phyloP scores from a whole-genome alignment of 2,113 vertebrate species.

The Vicugna pacos region DNA sequence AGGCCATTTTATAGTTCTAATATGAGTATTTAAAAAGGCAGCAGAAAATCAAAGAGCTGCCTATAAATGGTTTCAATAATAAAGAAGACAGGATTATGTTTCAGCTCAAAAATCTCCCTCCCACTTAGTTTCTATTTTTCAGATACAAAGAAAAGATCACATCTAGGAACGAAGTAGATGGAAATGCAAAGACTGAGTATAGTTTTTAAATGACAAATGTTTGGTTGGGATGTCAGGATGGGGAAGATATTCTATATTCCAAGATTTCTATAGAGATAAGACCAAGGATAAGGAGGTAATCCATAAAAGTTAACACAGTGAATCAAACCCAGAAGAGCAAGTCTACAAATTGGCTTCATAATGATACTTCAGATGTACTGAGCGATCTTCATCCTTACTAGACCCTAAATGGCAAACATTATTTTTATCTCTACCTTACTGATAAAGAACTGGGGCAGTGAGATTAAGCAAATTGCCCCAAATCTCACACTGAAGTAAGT shows the following conservation, averaged over 20 bases:
- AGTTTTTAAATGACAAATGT: neutral
- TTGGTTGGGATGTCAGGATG: neutral
- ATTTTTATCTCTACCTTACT: slow-evolving; percentile 8
- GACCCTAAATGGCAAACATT: neutral
- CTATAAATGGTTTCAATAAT: neutral
- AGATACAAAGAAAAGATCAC: neutral
- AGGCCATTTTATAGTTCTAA: neutral
- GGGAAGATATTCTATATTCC: neutral
- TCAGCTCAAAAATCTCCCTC: neutral
- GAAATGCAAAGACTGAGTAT: neutral
- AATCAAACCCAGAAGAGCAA: neutral
- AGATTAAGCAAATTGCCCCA: neutral
- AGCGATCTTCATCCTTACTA: neutral
- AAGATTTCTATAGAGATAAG: neutral
- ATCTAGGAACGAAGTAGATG: neutral
- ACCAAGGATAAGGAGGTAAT: neutral
- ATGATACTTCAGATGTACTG: neutral
- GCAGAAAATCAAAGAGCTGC: slow-evolving; percentile 8
- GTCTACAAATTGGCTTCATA: neutral
- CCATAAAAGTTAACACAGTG: neutral
- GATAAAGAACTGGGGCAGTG: neutral
- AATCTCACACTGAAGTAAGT: neutral
- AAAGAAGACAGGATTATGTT: neutral
- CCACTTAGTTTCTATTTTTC: neutral
- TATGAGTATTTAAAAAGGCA: neutral